phyloP scores from a whole-genome alignment of 2,888 invertebrate genomes.

The Ecliptopera silaceata region DNA sequence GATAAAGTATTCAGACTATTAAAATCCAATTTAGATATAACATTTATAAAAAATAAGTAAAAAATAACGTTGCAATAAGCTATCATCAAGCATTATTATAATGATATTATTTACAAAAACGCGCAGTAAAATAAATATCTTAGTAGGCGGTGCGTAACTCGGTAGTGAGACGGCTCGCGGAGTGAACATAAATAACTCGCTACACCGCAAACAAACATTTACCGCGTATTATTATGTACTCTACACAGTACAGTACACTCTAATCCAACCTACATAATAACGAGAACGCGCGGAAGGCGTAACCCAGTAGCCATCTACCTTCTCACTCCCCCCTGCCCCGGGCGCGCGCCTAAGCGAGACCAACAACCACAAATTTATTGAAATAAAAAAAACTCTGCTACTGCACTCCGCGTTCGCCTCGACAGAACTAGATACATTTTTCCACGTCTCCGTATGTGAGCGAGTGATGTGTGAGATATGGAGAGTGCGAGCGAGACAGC shows the following conservation, averaged over 20 bases:
- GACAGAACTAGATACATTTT: slow-evolving; percentile 83
- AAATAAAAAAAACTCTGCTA: slow-evolving; percentile 79
- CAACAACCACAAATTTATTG: slow-evolving; percentile 82
- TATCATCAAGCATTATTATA: background rate
- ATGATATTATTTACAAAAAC: slow-evolving; percentile 10
- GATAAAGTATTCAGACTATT: no score
- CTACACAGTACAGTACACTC: slow-evolving; percentile 64
- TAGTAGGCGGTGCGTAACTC: slow-evolving; percentile 71
- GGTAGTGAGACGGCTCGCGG: slow-evolving; percentile 58
- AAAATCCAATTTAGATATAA: no score
- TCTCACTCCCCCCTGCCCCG: slow-evolving; percentile 73
- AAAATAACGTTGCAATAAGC: no score
- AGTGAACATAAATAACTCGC: slow-evolving; percentile 70
- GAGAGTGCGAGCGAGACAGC: slow-evolving; percentile 57
- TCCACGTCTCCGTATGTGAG: slow-evolving; percentile 71
- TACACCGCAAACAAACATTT: slow-evolving; percentile 72
- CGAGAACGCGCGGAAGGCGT: slow-evolving; percentile 82
- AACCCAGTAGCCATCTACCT: slow-evolving; percentile 77
- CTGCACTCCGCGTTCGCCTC: slow-evolving; percentile 80
- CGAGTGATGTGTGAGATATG: slow-evolving; percentile 42
- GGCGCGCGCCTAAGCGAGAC: slow-evolving; percentile 79
- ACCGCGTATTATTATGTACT: slow-evolving; percentile 75
- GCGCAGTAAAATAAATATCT: slow-evolving; percentile 37
- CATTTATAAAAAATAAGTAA: no score
- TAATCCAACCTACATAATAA: slow-evolving; percentile 81